These are phyloP conservation scores for Anhinga anhinga DNA, from an alignment of 2,113 vertebrate genomes.

Conservation along the genomic window DNA sequence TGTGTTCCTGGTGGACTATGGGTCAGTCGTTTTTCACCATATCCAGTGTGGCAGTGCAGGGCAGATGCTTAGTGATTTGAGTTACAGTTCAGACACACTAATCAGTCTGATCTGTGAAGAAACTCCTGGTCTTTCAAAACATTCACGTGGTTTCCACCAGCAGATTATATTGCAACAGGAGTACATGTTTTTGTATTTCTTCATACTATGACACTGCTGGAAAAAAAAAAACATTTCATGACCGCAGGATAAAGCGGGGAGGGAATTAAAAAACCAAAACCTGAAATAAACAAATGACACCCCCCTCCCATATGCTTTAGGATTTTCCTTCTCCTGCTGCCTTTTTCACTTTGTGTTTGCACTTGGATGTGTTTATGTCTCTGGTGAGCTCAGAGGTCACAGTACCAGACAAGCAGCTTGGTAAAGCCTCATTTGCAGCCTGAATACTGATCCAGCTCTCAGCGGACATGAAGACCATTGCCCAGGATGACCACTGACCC, in stretches of 20 bases:
- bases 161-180: constrained; percentile 26
- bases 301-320: background rate
- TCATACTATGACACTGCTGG: background rate
- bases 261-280: background rate
- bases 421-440: background rate
- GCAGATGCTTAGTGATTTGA: background rate
- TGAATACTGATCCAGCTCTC: background rate
- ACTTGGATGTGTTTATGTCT: background rate
- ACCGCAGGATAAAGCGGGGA: background rate
- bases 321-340: background rate
- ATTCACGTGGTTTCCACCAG: constrained; percentile 9
- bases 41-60: background rate
- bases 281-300: background rate
- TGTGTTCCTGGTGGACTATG: background rate
- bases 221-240: background rate
- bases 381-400: background rate
- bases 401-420: background rate
- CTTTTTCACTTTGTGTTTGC: background rate
- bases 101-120: constrained; percentile 40
- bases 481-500: background rate
- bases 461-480: background rate
- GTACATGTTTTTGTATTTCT: background rate
- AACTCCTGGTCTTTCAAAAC: constrained; percentile 34
- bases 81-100: background rate
- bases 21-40: background rate